A percentile compares a stretch with the other conserved stretches of the same genome.
These are phyloP conservation scores for Agapostemon virescens DNA, from an alignment of 2,888 invertebrate species.

Conservation along the genomic window DNA sequence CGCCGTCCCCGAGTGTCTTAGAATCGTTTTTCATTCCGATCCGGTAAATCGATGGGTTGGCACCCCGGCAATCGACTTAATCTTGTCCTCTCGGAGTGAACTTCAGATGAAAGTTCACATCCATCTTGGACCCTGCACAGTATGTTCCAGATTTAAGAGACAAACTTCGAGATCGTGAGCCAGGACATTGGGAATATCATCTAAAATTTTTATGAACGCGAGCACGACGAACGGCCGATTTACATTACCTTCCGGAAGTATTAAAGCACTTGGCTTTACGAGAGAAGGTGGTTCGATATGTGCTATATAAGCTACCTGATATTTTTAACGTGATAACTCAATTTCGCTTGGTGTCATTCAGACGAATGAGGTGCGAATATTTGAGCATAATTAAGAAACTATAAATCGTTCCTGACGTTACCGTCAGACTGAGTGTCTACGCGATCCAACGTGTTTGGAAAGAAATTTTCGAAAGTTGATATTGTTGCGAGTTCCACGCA, in stretches of 20 bases:
- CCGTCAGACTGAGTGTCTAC: not conserved
- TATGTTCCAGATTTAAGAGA: not conserved
- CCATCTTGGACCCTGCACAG: not conserved
- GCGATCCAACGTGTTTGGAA: not conserved
- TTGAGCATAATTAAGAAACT: not conserved
- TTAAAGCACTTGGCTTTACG: not conserved
- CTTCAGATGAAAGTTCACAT: not conserved
- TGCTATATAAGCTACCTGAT: not conserved
- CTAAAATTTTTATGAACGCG: not conserved
- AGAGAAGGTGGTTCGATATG: not conserved
- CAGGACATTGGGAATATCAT: not conserved
- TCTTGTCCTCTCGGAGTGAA: constrained; percentile 14
- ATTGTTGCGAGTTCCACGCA: too few relatives aligned
- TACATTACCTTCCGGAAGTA: not conserved
- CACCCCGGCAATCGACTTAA: constrained; percentile 22
- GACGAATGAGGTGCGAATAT: not conserved
- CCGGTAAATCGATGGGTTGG: constrained; percentile 21
- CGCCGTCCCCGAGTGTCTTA: not conserved
- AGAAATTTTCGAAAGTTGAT: not conserved
- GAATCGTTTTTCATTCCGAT: constrained; percentile 33
- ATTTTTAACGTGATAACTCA: not conserved
- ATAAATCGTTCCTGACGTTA: not conserved
- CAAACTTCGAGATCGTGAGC: constrained; percentile 5
- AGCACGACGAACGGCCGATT: not conserved
- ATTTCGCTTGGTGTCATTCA: not conserved